A percentile compares a stretch with the other conserved stretches of the same genome.
These are phyloP conservation scores for Semaprochilodus insignis DNA, from an alignment of 2,797 vertebrate species.

Conservation along the genomic window DNA sequence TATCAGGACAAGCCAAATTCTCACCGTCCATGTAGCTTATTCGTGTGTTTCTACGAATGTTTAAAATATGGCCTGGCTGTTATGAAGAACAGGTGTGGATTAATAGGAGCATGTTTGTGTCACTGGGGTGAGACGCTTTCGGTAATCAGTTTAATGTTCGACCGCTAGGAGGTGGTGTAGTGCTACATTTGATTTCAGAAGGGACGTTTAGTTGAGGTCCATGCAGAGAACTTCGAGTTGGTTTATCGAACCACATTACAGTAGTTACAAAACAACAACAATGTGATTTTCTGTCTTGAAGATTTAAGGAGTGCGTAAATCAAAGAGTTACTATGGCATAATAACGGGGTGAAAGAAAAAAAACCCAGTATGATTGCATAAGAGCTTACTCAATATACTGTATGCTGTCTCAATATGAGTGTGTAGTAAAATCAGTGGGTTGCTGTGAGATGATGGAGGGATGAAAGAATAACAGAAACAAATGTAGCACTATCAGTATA, in stretches of 20 bases:
- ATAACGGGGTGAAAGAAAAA: not conserved
- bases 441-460: not conserved
- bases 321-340: not conserved
- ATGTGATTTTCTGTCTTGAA: not conserved
- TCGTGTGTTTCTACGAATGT: too few relatives aligned
- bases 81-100: too few relatives aligned
- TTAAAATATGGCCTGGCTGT: too few relatives aligned
- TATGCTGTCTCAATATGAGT: too few relatives aligned
- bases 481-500: not conserved
- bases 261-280: too few relatives aligned
- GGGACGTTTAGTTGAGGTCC: too few relatives aligned
- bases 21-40: too few relatives aligned
- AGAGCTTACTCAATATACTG: too few relatives aligned
- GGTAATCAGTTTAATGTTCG: not conserved
- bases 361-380: not conserved
- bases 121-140: not conserved
- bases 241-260: not conserved
- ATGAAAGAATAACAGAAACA: not conserved
- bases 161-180: not conserved
- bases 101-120: not conserved
- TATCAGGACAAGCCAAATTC: too few relatives aligned
- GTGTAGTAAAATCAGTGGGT: not conserved
- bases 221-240: too few relatives aligned
- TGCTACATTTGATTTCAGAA: not conserved
- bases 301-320: not conserved